phyloP scores from a whole-genome alignment of 2,113 vertebrate species.

The Reinhardtius hippoglossoides region DNA sequence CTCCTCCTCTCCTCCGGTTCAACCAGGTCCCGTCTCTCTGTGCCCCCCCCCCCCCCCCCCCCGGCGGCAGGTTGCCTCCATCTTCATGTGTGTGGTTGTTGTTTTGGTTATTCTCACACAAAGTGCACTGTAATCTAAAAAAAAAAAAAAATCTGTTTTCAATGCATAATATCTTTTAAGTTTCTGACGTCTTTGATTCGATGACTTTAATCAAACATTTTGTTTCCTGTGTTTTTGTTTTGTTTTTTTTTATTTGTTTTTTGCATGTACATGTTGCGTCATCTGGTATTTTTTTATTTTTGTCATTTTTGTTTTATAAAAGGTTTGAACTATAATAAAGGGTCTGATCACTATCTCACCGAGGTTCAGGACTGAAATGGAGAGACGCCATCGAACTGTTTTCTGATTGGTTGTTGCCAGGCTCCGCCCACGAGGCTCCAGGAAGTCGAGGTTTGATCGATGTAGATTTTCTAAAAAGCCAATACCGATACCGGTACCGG shows the following conservation, averaged over 20 bases:
- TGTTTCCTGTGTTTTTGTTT: constrained; percentile 55
- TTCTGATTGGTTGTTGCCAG: constrained; percentile 41
- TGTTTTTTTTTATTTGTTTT: constrained; percentile 40
- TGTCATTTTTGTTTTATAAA: constrained; percentile 71
- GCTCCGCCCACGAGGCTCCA: not conserved
- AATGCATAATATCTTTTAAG: constrained; percentile 48
- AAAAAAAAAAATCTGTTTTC: constrained; percentile 57
- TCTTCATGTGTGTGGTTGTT: constrained; percentile 65
- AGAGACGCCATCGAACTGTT: constrained; percentile 28
- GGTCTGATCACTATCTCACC: constrained; percentile 77
- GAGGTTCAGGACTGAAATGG: constrained; percentile 56
- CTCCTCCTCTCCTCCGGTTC: constrained; percentile 33
- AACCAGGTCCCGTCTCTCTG: not conserved
- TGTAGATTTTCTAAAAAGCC: constrained; percentile 17
- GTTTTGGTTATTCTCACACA: constrained; percentile 72
- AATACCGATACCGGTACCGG: constrained; percentile 19
- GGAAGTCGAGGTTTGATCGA: constrained; percentile 8
- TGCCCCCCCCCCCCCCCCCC: constrained; percentile 40
- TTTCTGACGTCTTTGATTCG: constrained; percentile 55
- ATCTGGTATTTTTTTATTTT: constrained; percentile 62
- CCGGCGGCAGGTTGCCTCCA: constrained; percentile 75
- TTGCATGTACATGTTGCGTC: constrained; percentile 76
- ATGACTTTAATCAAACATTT: constrained; percentile 67
- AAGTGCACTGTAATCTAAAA: constrained; percentile 82
- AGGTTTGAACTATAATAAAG: constrained; percentile 65